Conservation (phyloP, 2,113 vertebrate species). For the Callionymus lyra region DNA sequence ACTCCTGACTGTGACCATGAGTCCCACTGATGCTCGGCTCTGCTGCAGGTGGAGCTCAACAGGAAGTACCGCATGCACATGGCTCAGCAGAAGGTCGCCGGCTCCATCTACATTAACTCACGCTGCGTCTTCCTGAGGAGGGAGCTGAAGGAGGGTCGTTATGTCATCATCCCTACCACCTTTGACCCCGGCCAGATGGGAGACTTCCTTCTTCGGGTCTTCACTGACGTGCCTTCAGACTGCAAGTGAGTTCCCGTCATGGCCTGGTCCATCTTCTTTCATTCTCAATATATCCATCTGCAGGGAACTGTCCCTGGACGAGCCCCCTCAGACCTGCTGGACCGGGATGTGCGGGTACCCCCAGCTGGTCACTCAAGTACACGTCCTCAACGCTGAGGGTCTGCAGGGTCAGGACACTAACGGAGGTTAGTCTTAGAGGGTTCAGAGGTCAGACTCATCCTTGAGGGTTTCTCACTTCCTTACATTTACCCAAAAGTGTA, state of each 20-base stretch:
- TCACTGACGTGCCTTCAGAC: constrained; percentile 89
- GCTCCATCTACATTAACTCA: constrained; percentile 95
- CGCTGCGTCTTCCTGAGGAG: constrained; percentile 88
- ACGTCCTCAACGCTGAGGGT: constrained; percentile 80
- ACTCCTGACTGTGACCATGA: background rate
- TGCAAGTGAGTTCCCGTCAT: constrained; percentile 73
- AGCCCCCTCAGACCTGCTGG: constrained; percentile 89
- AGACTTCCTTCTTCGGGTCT: constrained; percentile 88
- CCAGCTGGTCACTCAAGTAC: constrained; percentile 86
- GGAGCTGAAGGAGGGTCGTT: constrained; percentile 87
- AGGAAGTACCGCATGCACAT: constrained; percentile 89
- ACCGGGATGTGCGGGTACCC: constrained; percentile 90
- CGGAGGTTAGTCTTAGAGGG: constrained; percentile 60
- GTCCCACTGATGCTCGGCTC: background rate
- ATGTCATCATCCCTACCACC: constrained; percentile 90
- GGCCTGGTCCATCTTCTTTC: background rate
- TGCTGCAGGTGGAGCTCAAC: constrained; percentile 85
- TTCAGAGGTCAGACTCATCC: background rate
- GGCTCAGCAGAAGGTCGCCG: constrained; percentile 82
- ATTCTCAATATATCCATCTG: background rate
- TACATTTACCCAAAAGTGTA: too few relatives aligned
- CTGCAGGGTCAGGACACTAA: constrained; percentile 79
- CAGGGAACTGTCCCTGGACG: constrained; percentile 84
- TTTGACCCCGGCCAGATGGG: constrained; percentile 79
- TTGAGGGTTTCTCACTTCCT: too few relatives aligned